Conservation (phyloP, 2,888 invertebrate species). For the Tipula confusa region DNA sequence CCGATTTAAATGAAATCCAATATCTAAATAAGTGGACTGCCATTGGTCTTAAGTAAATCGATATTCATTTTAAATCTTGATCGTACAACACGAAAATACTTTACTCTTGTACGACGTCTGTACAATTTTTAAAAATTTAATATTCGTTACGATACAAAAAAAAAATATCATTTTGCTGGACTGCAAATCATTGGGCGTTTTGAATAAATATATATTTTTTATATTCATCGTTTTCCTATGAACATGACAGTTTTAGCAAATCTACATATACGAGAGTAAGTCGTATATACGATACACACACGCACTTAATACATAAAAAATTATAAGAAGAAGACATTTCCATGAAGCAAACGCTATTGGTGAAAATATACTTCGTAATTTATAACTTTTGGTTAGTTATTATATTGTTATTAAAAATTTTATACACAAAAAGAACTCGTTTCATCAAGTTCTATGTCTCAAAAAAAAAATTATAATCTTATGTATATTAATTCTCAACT, state of each 20-base stretch:
- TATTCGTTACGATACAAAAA: neutral
- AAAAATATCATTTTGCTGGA: neutral
- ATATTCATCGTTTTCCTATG: neutral
- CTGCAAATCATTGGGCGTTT: neutral
- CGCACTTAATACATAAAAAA: neutral
- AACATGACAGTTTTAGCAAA: neutral
- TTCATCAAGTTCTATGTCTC: neutral
- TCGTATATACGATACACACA: neutral
- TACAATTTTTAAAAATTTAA: no score
- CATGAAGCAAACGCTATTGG: neutral
- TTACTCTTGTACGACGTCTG: no score
- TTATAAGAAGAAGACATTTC: neutral
- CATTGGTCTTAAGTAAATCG: no score
- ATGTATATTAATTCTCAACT: neutral
- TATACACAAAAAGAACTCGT: neutral
- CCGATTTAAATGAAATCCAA: no score
- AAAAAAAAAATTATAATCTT: neutral
- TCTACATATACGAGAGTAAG: no score
- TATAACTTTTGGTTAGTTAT: conserved; percentile 20
- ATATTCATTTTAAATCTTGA: no score
- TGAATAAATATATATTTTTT: neutral
- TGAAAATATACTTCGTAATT: neutral
- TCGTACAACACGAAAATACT: neutral
- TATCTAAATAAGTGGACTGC: no score
- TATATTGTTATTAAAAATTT: neutral